A percentile compares a stretch with the other conserved stretches of the same genome.
Conservation (phyloP, 2,888 invertebrate species). For the Machimus rusticus region DNA sequence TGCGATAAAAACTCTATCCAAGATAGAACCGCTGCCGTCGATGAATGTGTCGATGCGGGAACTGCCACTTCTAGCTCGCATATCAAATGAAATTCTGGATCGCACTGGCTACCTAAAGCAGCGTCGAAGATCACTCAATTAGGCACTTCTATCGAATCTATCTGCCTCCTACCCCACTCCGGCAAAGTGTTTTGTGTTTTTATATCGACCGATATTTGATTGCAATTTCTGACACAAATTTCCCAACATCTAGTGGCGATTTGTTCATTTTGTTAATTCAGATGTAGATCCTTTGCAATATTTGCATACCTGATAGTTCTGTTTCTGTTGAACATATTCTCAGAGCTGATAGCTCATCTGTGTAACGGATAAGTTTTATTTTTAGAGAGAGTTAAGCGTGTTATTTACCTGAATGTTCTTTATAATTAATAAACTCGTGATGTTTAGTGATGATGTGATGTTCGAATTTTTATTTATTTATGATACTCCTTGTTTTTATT, state of each 20-base stretch:
- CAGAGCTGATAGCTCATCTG: slow-evolving; percentile 22
- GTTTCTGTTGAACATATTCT: slow-evolving; percentile 32
- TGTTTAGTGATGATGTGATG: background rate
- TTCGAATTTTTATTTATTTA: background rate
- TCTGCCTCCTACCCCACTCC: background rate
- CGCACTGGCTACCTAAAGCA: slow-evolving; percentile 50
- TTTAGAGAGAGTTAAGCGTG: background rate
- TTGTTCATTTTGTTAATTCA: slow-evolving; percentile 38
- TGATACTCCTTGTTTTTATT: background rate
- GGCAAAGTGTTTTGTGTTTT: background rate
- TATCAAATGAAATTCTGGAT: slow-evolving; percentile 58
- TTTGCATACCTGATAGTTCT: slow-evolving; percentile 21
- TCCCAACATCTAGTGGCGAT: background rate
- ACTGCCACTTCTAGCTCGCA: slow-evolving; percentile 59
- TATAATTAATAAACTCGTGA: slow-evolving; percentile 21
- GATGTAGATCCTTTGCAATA: slow-evolving; percentile 33
- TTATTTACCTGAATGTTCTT: slow-evolving; percentile 35
- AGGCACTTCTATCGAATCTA: background rate
- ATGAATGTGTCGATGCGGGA: slow-evolving; percentile 63
- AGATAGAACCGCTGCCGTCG: slow-evolving; percentile 60
- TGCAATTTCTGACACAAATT: slow-evolving; percentile 13
- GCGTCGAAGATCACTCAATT: slow-evolving; percentile 51
- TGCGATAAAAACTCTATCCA: slow-evolving; percentile 58
- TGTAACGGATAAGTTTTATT: slow-evolving; percentile 23
- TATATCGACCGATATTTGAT: slow-evolving; percentile 12